phyloP scores from a whole-genome alignment of 2,797 vertebrate genomes.

The Malacoctenus gilli region DNA sequence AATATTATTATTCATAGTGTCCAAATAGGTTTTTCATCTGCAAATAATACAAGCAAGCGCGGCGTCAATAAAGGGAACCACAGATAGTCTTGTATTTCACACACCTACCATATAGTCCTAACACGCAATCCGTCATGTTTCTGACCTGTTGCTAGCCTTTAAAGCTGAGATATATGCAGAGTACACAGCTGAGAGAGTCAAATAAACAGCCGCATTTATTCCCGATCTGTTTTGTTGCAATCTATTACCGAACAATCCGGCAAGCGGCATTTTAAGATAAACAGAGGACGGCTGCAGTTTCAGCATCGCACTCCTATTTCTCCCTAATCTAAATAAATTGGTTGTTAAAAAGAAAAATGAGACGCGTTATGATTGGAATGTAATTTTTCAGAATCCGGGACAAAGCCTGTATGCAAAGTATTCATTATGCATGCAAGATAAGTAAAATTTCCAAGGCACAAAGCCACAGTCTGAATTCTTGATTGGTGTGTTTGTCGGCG shows the following conservation, averaged over 20 bases:
- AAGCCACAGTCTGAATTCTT: background rate
- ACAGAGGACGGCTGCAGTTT: background rate
- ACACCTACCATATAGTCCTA: conserved; percentile 2
- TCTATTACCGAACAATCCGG: conserved; percentile 8
- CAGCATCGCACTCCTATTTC: too few species aligned
- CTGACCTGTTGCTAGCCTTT: conserved; percentile 10
- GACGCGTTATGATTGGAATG: background rate
- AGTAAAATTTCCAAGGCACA: background rate
- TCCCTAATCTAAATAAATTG: too few species aligned
- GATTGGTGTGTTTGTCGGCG: background rate
- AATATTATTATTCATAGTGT: conserved; percentile 73
- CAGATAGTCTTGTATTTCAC: conserved; percentile 38
- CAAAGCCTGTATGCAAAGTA: background rate
- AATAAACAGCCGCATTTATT: conserved; percentile 4
- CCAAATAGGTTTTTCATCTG: conserved; percentile 72
- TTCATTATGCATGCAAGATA: background rate
- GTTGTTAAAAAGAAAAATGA: too few species aligned
- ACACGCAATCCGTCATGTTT: conserved; percentile 32
- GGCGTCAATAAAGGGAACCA: conserved; percentile 46
- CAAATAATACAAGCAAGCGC: conserved; percentile 57
- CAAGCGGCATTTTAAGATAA: background rate
- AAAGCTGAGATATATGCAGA: background rate
- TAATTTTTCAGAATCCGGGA: background rate
- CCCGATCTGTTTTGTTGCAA: conserved; percentile 1
- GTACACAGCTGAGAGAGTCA: background rate